Evolutionary conservation across 2,888 invertebrate species (phyloP).

Genomic region (Stenichneumon culpator): DNA sequence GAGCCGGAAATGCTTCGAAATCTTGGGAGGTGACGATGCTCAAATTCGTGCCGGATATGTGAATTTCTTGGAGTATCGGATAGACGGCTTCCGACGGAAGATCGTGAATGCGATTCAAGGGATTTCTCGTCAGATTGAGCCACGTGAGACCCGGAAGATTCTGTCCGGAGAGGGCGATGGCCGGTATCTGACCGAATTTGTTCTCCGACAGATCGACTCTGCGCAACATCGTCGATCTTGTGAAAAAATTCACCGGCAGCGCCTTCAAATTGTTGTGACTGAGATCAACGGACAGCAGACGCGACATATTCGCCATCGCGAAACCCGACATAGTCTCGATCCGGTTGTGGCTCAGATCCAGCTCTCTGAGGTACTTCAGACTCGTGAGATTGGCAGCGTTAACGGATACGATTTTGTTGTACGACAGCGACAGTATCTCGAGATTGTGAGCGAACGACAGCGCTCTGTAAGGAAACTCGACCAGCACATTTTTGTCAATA

Average conservation of each 20-base stretch:
- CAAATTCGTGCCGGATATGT: constrained; percentile 92
- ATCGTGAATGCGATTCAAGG: constrained; percentile 91
- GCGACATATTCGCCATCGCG: constrained; percentile 92
- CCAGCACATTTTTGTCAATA: constrained; percentile 90
- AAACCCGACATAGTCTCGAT: constrained; percentile 93
- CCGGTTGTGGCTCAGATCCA: constrained; percentile 91
- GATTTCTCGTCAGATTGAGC: constrained; percentile 94
- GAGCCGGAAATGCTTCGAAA: constrained; percentile 93
- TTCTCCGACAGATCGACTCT: constrained; percentile 93
- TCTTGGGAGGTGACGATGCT: constrained; percentile 94
- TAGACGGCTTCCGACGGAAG: constrained; percentile 90
- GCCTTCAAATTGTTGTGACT: constrained; percentile 91
- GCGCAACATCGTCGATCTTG: constrained; percentile 90
- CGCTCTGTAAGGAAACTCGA: constrained; percentile 92
- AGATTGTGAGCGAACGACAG: constrained; percentile 91
- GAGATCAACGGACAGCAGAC: constrained; percentile 91
- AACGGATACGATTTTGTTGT: constrained; percentile 89
- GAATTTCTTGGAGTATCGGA: constrained; percentile 91
- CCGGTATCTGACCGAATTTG: constrained; percentile 92
- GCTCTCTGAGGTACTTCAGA: constrained; percentile 90
- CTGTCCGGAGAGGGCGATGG: constrained; percentile 91
- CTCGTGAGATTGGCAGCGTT: constrained; percentile 93
- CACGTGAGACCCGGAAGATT: constrained; percentile 91
- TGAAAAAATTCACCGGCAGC: constrained; percentile 93
- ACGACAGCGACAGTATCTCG: constrained; percentile 90